Percentiles rank a stretch among this genome's conserved stretches.
Evolutionary conservation across 2,113 vertebrate species (phyloP).

Genomic region (Gymnorhina tibicen): DNA sequence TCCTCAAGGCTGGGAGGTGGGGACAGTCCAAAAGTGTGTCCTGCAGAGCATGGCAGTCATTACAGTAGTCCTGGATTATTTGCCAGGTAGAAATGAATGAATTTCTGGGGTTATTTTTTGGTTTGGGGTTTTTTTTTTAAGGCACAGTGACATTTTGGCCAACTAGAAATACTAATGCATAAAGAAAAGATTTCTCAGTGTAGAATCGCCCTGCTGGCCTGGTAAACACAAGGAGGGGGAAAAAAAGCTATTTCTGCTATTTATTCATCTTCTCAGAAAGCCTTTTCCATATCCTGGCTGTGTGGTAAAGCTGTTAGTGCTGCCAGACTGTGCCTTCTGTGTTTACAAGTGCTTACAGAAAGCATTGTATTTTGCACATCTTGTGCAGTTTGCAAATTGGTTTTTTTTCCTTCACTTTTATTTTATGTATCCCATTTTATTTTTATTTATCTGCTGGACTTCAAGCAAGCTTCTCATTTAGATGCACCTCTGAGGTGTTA

Average conservation of each 20-base stretch:
- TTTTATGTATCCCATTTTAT: not conserved
- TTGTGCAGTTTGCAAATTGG: not conserved
- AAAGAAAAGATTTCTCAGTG: not conserved
- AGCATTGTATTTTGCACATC: too few species aligned
- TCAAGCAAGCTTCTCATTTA: not conserved
- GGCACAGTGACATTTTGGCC: not conserved
- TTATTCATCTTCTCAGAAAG: not conserved
- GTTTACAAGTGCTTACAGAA: not conserved
- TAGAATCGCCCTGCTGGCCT: not conserved
- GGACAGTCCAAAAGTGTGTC: not conserved
- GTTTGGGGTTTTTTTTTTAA: not conserved
- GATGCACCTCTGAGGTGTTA: not conserved
- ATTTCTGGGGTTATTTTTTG: not conserved
- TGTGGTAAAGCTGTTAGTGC: not conserved
- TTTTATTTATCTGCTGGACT: not conserved
- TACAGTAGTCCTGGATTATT: not conserved
- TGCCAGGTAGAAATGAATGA: not conserved
- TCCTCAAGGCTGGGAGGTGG: not conserved
- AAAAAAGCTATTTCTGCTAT: not conserved
- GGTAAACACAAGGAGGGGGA: not conserved
- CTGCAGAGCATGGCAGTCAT: not conserved
- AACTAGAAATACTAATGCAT: not conserved
- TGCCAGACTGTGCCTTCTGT: not conserved
- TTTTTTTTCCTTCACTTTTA: not conserved
- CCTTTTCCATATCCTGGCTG: not conserved